Percentiles rank a stretch among this genome's conserved stretches.
phyloP scores from a whole-genome alignment of 92 coral and sea anemone genomes.

The Zoanthus sansibaricus region DNA sequence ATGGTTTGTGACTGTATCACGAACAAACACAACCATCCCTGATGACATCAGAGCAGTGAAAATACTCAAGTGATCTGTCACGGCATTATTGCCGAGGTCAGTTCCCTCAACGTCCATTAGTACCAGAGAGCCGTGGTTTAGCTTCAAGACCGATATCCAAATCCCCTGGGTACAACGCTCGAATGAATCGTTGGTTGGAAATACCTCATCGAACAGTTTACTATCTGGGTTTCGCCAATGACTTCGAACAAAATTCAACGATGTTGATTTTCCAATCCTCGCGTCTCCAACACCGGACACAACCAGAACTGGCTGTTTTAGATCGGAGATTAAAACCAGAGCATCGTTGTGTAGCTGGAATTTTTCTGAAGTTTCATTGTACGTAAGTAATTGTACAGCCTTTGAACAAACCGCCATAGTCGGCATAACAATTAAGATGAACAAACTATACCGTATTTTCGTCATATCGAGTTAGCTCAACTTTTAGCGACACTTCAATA shows the following conservation, averaged over 20 bases:
- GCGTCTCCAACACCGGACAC: constrained; percentile 76
- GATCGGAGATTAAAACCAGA: background rate
- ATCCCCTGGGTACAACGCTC: constrained; percentile 21
- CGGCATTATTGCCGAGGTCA: constrained; percentile 63
- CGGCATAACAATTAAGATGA: background rate
- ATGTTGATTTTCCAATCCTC: constrained; percentile 78
- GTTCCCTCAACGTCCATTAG: constrained; percentile 76
- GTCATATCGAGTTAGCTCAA: background rate
- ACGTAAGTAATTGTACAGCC: constrained; percentile 44
- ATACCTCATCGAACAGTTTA: background rate
- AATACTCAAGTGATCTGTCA: constrained; percentile 69
- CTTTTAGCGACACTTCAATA: background rate
- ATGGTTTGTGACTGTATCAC: constrained; percentile 57
- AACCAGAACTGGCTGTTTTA: constrained; percentile 23
- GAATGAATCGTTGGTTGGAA: constrained; percentile 3
- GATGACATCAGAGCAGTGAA: constrained; percentile 71
- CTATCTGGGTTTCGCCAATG: background rate
- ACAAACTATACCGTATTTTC: background rate
- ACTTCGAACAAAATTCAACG: constrained; percentile 62
- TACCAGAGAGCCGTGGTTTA: constrained; percentile 25
- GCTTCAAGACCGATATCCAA: constrained; percentile 9
- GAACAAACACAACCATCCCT: constrained; percentile 60
- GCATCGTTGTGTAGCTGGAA: constrained; percentile 24
- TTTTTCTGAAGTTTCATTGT: constrained; percentile 24
- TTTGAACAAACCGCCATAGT: background rate